Percentiles rank a stretch among this genome's conserved stretches.
phyloP scores from a whole-genome alignment of 2,113 vertebrate genomes.

The Nothocercus nigrocapillus region DNA sequence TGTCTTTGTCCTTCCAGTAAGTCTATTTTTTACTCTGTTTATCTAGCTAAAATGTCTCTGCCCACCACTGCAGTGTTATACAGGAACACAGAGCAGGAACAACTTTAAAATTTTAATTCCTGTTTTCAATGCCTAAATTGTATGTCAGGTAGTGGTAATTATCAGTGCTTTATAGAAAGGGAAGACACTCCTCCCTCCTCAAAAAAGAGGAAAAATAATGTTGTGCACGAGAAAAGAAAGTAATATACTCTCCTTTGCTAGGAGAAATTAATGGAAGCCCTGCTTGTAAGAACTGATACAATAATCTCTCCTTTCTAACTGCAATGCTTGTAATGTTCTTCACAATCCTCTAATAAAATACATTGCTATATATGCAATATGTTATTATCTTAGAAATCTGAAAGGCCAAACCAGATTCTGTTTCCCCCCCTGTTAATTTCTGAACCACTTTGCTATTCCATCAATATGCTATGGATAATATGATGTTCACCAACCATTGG shows the following conservation, averaged over 20 bases:
- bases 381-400: background rate
- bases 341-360: background rate
- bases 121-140: background rate
- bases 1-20: background rate
- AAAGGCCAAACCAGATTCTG: background rate
- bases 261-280: background rate
- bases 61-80: background rate
- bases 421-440: background rate
- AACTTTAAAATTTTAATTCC: background rate
- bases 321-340: background rate
- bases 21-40: background rate
- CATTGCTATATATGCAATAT: background rate
- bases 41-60: background rate
- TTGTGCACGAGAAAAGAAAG: background rate
- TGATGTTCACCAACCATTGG: background rate
- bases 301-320: background rate
- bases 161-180: background rate
- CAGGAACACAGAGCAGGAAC: background rate
- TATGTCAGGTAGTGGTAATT: background rate
- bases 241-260: background rate
- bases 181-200: background rate
- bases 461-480: background rate
- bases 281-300: fast-evolving
- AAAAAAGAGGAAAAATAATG: background rate
- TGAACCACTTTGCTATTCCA: background rate